phyloP scores from a whole-genome alignment of 2,797 vertebrate species.

The Taeniopygia guttata region DNA sequence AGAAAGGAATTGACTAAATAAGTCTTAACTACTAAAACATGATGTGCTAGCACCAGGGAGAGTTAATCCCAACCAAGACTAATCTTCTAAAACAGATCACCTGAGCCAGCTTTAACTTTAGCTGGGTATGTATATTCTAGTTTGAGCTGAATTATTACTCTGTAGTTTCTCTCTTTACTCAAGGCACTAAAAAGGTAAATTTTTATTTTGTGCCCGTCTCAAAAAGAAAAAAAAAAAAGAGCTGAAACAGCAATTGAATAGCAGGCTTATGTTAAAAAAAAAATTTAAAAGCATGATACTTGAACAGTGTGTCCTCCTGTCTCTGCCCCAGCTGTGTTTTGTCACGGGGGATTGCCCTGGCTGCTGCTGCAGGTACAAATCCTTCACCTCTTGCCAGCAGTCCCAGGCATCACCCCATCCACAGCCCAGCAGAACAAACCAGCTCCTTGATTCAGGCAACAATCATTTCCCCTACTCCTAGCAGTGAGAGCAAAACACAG shows the following conservation, averaged over 20 bases:
- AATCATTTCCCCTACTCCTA: not conserved
- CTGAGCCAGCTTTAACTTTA: not conserved
- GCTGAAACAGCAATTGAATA: not conserved
- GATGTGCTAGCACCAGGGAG: not conserved
- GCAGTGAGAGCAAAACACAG: not conserved
- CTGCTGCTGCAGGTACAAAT: not conserved
- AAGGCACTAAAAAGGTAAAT: not conserved
- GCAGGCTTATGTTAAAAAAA: not conserved
- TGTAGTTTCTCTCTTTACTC: not conserved
- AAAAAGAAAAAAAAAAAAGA: not conserved
- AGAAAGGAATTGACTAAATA: not conserved
- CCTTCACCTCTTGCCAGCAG: not conserved
- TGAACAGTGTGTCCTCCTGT: not conserved
- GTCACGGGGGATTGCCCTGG: fast-evolving
- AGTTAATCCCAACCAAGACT: not conserved
- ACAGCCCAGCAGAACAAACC: not conserved
- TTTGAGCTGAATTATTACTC: not conserved
- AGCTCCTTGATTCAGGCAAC: not conserved
- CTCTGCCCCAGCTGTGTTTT: not conserved
- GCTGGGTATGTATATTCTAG: not conserved
- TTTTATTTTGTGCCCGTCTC: not conserved
- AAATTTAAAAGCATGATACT: not conserved
- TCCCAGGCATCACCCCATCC: not conserved
- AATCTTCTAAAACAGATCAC: not conserved
- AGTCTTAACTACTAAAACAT: not conserved